Conservation (phyloP, 2,113 vertebrate species). For the Aleadryas rufinucha region DNA sequence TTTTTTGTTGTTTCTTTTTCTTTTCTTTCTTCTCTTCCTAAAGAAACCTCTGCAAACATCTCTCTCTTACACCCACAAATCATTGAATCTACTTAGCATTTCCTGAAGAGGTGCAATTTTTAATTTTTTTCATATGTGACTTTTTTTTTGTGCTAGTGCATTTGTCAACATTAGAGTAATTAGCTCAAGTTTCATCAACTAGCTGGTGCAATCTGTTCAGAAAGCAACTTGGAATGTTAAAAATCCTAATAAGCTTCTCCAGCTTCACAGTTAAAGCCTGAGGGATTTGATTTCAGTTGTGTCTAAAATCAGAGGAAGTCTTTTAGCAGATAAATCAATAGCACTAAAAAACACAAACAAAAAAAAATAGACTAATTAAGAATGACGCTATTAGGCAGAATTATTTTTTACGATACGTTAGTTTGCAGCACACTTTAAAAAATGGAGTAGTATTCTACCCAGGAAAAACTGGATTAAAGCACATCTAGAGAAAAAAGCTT, state of each 20-base stretch:
- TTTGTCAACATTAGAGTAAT: constrained; percentile 81
- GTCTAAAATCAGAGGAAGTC: constrained; percentile 2
- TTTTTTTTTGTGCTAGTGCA: constrained; percentile 66
- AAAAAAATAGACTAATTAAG: not conserved
- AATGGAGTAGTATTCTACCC: not conserved
- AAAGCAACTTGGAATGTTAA: constrained; percentile 71
- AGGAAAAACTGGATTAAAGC: not conserved
- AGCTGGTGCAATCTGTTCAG: constrained; percentile 76
- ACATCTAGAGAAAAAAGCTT: not conserved
- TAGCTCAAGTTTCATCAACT: constrained; percentile 79
- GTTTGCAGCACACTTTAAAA: not conserved
- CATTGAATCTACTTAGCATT: constrained; percentile 63
- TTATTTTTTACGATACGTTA: not conserved
- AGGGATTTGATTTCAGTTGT: constrained; percentile 34
- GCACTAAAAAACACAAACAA: not conserved
- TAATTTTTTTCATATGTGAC: constrained; percentile 53
- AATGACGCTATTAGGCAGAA: not conserved
- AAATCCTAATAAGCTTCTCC: constrained; percentile 58
- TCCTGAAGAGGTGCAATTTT: constrained; percentile 66
- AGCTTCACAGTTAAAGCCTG: constrained; percentile 23
- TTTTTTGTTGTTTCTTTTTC: not conserved
- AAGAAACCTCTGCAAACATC: constrained; percentile 48
- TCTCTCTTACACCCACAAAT: constrained; percentile 49
- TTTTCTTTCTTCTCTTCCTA: not conserved
- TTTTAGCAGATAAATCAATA: constrained; percentile 15